These are phyloP conservation scores for Plotosus lineatus DNA, from an alignment of 2,113 vertebrate genomes.

Conservation along the genomic window DNA sequence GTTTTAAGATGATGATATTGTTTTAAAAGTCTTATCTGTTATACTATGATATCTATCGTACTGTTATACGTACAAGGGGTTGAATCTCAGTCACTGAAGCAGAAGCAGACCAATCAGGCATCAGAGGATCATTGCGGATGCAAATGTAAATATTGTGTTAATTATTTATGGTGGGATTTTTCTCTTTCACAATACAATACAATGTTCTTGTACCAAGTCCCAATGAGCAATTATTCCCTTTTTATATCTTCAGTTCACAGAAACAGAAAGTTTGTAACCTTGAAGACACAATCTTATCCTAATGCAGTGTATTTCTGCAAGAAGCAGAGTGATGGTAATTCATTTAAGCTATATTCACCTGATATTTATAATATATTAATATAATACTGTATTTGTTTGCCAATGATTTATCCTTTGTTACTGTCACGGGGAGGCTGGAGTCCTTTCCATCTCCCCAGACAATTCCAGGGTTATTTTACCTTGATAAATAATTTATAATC, in stretches of 20 bases:
- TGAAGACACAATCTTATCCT: not conserved
- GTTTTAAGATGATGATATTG: no score
- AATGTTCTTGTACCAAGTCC: not conserved
- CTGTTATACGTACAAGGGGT: no score
- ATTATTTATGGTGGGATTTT: not conserved
- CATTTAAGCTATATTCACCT: not conserved
- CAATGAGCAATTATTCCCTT: not conserved
- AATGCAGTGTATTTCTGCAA: not conserved
- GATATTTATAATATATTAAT: not conserved
- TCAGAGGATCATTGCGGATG: no score
- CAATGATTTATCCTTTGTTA: not conserved
- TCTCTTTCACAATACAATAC: not conserved
- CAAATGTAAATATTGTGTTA: slow-evolving; percentile 11
- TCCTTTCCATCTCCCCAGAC: no score
- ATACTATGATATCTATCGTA: no score
- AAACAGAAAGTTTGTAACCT: not conserved
- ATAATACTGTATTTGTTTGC: not conserved
- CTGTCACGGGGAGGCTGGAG: no score
- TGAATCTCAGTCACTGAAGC: no score
- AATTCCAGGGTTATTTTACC: no score
- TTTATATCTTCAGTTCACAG: not conserved
- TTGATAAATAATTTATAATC: not conserved
- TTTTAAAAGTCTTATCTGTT: no score
- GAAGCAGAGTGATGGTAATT: not conserved
- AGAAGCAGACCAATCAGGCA: no score